Conservation (phyloP, 2,113 vertebrate genomes). For the Centropus unirufus region DNA sequence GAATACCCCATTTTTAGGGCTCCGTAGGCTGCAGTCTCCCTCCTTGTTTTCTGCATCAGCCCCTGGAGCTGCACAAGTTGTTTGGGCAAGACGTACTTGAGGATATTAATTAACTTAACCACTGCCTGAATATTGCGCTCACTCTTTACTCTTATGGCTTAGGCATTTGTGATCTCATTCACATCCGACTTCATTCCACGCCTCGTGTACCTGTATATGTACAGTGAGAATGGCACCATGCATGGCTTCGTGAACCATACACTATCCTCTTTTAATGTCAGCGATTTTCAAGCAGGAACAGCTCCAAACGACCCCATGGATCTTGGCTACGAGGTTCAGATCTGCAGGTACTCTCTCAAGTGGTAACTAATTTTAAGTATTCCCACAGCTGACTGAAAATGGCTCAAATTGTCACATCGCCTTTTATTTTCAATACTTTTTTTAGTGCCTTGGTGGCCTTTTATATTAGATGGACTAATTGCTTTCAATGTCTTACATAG, state of each 20-base stretch:
- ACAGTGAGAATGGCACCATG: conserved; percentile 92
- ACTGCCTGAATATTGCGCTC: background rate
- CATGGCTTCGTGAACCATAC: conserved; percentile 95
- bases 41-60: background rate
- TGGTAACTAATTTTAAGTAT: background rate
- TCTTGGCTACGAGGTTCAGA: conserved; percentile 84
- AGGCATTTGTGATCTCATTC: conserved; percentile 99
- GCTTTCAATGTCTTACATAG: background rate
- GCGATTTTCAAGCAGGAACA: conserved; percentile 88
- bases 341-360: conserved; percentile 87
- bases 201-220: conserved; percentile 94
- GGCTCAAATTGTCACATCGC: background rate
- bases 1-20: background rate
- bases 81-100: background rate
- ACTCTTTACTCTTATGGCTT: conserved; percentile 53
- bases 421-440: background rate
- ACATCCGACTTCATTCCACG: conserved; percentile 99
- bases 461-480: background rate
- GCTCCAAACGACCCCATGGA: conserved; percentile 81
- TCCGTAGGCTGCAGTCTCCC: background rate
- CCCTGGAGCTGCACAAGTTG: background rate
- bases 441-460: background rate
- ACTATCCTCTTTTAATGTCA: conserved; percentile 94
- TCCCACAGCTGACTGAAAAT: background rate
- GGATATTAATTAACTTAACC: background rate